Percentiles rank a stretch among this genome's conserved stretches.
phyloP scores from a whole-genome alignment of 2,797 vertebrate genomes.

The Macrochelys suwanniensis region DNA sequence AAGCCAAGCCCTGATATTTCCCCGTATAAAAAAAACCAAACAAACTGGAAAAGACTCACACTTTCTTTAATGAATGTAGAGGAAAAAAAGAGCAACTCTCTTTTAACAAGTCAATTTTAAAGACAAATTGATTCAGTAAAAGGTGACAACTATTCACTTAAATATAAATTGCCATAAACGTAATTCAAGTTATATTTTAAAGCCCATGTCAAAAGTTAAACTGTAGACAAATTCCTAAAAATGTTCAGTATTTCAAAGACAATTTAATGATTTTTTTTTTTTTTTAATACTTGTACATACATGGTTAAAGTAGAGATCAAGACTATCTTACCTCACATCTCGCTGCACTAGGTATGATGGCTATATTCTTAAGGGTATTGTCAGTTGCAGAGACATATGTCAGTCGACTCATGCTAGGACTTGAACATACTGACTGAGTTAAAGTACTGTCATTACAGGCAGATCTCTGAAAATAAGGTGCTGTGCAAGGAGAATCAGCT shows the following conservation, averaged over 20 bases:
- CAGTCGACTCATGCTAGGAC: constrained; percentile 88
- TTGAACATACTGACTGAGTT: constrained; percentile 83
- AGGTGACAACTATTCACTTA: neutral
- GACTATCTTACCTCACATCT: constrained; percentile 81
- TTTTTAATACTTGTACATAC: neutral
- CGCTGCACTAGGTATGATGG: constrained; percentile 73
- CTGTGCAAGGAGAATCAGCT: constrained; percentile 64
- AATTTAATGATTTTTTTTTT: neutral
- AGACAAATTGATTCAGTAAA: neutral
- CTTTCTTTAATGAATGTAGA: neutral
- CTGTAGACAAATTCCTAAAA: neutral
- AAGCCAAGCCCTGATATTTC: neutral
- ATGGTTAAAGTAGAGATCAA: neutral
- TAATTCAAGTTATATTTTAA: neutral
- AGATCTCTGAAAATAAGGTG: constrained; percentile 57
- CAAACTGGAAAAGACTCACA: neutral
- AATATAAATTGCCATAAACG: neutral
- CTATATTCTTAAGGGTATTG: constrained; percentile 65
- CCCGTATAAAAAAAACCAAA: neutral
- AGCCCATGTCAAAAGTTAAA: neutral
- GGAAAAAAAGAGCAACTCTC: neutral
- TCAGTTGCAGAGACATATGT: constrained; percentile 92
- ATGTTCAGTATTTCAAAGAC: neutral
- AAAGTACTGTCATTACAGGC: constrained; percentile 71
- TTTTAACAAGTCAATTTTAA: neutral